Evolutionary conservation across 2,113 vertebrate species (phyloP).

Genomic region (Origma solitaria): DNA sequence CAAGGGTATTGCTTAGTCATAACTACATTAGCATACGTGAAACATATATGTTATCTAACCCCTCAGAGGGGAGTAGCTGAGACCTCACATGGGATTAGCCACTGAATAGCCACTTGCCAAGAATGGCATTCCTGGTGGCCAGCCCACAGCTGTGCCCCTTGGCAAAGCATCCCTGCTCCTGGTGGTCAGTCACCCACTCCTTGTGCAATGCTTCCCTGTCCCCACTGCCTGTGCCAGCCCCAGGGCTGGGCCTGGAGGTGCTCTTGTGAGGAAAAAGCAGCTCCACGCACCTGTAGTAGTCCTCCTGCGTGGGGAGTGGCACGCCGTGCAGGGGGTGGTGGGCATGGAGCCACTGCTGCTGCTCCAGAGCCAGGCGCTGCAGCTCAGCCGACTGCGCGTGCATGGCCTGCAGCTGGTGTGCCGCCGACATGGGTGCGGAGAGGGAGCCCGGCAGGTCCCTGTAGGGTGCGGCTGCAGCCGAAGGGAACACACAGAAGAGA

Average conservation of each 20-base stretch:
- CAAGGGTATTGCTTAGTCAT: not conserved
- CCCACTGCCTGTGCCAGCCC: not conserved
- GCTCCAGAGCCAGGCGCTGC: conserved; percentile 96
- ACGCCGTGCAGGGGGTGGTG: conserved; percentile 88
- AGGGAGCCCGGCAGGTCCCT: conserved; percentile 94
- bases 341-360: conserved; percentile 95
- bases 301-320: conserved; percentile 86
- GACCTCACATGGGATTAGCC: not conserved
- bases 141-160: not conserved
- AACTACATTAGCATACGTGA: not conserved
- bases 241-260: not conserved
- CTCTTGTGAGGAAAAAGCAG: not conserved
- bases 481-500: not conserved
- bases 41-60: not conserved
- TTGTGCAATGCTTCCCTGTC: not conserved
- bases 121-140: not conserved
- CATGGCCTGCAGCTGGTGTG: conserved; percentile 98
- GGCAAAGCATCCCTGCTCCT: not conserved
- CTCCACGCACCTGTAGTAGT: conserved; percentile 85
- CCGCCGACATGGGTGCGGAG: conserved; percentile 91
- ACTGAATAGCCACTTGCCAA: not conserved
- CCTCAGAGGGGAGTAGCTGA: not conserved
- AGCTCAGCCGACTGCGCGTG: conserved; percentile 97
- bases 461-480: conserved; percentile 87
- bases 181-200: rapidly evolving